Evolutionary conservation across 2,888 invertebrate species (phyloP), one percentile per base, ranked within the genome.

Genomic region (Pachydiplax longipennis): DNA sequence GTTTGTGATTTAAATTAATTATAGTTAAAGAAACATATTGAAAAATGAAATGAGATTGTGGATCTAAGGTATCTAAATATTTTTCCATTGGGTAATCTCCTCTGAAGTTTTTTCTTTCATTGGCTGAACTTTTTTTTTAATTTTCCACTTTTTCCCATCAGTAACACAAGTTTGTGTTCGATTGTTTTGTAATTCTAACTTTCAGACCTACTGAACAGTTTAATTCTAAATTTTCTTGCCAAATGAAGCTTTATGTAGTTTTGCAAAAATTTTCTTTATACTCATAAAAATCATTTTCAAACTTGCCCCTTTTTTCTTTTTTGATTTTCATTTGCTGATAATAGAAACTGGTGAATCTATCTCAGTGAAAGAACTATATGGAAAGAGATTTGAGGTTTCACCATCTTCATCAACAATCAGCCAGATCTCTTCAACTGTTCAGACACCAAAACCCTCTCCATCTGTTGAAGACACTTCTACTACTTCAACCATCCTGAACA

Each of bases 321-420:
- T 25, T 35, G 15, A 35, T 37, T 87, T 12, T 65, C 6, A 61
- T 37, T 15, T 31, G 6, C 37, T 12, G 13, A 31, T 87, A 0
- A 40, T 65, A 87, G 87, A 87, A 40, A 87, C n/a, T 37, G 61
- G 87, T n/a, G 61, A 58, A 31, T 65, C 87, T 5, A 58, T 87
- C 6, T 87, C 61, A 0, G 87, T 87, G 61, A 61, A 87, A 37
- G 87, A 87, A 15, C 37, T 87, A 0, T 61, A 65, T 87, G 87
- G 87, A 22, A 61, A 87, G 37, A 87, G 37, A 61, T 18, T n/a
- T 18, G 61, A 87, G 22, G 61, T 37, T n/a, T n/a, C 40, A 22
- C 37, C 87, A 87, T 37, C 65, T 35, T 87, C 61, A 1, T 58
- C 61, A 31, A 61, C 87, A 13, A 18, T 61, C 40, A 87, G 15